These are phyloP conservation scores for Saguinus imperator DNA, from an alignment of 2,113 vertebrate genomes.

Conservation along the genomic window DNA sequence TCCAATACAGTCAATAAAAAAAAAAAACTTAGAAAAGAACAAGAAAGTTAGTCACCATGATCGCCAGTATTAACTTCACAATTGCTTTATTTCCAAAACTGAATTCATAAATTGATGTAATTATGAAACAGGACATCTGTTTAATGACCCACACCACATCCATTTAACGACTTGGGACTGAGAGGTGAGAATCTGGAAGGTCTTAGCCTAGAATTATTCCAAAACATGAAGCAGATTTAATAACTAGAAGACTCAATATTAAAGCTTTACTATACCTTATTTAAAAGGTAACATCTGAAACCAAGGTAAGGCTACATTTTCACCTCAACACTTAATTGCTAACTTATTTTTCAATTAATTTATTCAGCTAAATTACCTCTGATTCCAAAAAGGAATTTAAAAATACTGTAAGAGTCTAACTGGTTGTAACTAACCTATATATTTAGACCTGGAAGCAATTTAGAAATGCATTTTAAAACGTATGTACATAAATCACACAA, in stretches of 20 bases:
- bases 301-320: not conserved
- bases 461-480: not conserved
- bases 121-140: not conserved
- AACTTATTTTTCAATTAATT: conserved; percentile 18
- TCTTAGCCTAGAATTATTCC: not conserved
- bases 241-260: not conserved
- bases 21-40: not conserved
- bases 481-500: not conserved
- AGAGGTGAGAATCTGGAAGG: not conserved
- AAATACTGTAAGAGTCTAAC: not conserved
- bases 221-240: not conserved
- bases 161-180: not conserved
- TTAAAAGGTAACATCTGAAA: not conserved
- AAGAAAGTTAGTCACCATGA: not conserved
- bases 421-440: not conserved
- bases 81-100: conserved; percentile 9
- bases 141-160: not conserved
- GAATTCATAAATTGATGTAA: not conserved
- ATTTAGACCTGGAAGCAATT: not conserved
- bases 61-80: not conserved
- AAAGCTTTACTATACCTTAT: not conserved
- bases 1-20: not conserved
- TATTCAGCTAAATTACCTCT: not conserved
- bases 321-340: not conserved
- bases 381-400: conserved; percentile 15